A percentile compares a stretch with the other conserved stretches of the same genome.
These are phyloP conservation scores for Pocillopora verrucosa DNA, from an alignment of 64 coral and sea anemone species.

Conservation along the genomic window DNA sequence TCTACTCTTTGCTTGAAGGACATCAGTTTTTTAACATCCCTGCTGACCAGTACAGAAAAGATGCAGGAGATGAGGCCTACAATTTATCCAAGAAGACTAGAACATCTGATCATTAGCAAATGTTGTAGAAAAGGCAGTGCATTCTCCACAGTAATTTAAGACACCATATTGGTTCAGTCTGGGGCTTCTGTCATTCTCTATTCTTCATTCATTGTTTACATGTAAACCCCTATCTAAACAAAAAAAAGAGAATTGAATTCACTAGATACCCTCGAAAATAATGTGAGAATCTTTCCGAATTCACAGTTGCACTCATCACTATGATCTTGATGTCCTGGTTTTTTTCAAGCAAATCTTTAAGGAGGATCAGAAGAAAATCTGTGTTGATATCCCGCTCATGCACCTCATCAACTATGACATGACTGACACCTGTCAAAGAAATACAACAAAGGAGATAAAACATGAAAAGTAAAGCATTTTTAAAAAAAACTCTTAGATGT, in stretches of 20 bases:
- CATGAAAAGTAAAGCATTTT: not conserved
- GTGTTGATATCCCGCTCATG: slow-evolving; percentile 91
- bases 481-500: no score
- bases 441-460: not conserved
- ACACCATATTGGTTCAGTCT: no score
- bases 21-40: no score
- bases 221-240: not conserved
- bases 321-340: slow-evolving; percentile 61
- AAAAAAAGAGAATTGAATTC: not conserved
- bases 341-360: slow-evolving; percentile 54
- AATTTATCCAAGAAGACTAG: no score
- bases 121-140: no score
- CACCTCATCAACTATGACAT: slow-evolving; percentile 89
- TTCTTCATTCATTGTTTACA: not conserved
- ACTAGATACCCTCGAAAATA: slow-evolving; percentile 75
- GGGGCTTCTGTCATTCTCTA: no score
- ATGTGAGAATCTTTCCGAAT: slow-evolving; percentile 74
- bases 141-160: no score
- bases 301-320: slow-evolving; percentile 88
- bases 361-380: slow-evolving; percentile 78
- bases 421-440: slow-evolving; percentile 68
- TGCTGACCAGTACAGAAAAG: no score
- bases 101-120: no score
- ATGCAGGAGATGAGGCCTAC: no score
- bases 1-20: no score